Evolutionary conservation across 2,797 vertebrate genomes (phyloP).

Genomic region (Hippopotamyrus pictus): DNA sequence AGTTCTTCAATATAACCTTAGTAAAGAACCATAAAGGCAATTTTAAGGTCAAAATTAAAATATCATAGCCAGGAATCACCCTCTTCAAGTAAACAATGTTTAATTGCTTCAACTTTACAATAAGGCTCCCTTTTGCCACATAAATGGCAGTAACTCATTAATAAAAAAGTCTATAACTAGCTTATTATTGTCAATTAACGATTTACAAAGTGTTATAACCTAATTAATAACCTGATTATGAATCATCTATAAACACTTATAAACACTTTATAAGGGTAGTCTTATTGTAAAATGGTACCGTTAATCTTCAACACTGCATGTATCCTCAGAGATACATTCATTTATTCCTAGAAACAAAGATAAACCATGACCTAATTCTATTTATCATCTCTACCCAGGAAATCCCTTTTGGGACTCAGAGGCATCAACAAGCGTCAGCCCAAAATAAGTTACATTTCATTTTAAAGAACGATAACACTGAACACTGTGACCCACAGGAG

Average conservation of each 20-base stretch:
- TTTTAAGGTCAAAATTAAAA: not conserved
- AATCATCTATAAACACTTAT: not conserved
- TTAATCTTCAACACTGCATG: not conserved
- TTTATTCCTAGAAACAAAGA: not conserved
- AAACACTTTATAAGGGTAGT: not conserved
- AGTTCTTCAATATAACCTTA: not conserved
- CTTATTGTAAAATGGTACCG: not conserved
- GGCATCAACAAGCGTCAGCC: not conserved
- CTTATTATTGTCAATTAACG: not conserved
- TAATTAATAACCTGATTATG: not conserved
- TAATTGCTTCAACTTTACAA: not conserved
- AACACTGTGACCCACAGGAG: not conserved
- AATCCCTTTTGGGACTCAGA: not conserved
- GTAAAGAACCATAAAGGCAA: not conserved
- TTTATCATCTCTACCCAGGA: not conserved
- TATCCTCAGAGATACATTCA: not conserved
- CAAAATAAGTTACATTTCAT: not conserved
- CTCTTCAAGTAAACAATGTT: not conserved
- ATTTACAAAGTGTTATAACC: not conserved
- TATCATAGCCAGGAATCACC: not conserved
- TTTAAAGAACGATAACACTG: not conserved
- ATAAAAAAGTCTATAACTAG: not conserved
- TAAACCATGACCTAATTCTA: not conserved
- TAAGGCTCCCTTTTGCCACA: not conserved
- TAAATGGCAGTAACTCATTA: not conserved